Base-by-base conservation (phyloP, 2,888 invertebrate species). In the Parnassius apollo region DNA sequence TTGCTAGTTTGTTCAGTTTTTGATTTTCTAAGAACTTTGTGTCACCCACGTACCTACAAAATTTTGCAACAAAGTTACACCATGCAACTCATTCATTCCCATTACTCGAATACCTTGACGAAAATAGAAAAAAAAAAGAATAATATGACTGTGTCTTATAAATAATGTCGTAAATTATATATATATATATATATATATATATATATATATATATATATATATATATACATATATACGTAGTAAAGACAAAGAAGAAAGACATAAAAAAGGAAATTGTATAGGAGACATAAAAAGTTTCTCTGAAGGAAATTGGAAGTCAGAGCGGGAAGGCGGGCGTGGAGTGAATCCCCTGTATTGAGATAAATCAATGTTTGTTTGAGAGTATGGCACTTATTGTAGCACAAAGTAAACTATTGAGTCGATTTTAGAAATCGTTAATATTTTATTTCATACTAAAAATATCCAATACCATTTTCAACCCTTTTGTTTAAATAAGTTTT, bases 341-440 rank as follows among this genome's bases (percentile, higher is more conserved):
- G 78, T 77, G 83, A 87, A 87, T 82, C 88, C 88, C 88, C 73
- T 71, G 89, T 89, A 88, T 90, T 89, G 88, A 85, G 86, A 91
- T 91, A 91, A 90, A 91, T 91, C 91, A 91, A 90, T 91, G 91
- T 90, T 88, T 85, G 86, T 83, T 80, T 75, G 75, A 75, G 83
- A 88, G 85, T 71, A 76, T 76, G 86, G 82, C 87, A 86, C 84
- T 87, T 87, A 85, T 76, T 73, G 70, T 35, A 64, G 75, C 57
- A 74, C 69, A 75, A 61, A n/a, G 69, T 62, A 66, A 67, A 56
- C 57, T 56, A 73, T 85, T 70, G 86, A 86, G 88, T 61, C 64
- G 75, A 46, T 44, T 25, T 25, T 25, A 25, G 3, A 25, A 25
- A 25, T 25, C 25, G 25, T 25, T 2, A 25, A 2, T 2, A 25